These are phyloP conservation scores for Teleogryllus occipitalis DNA, from an alignment of 1,140 invertebrate species.

Conservation along the genomic window DNA sequence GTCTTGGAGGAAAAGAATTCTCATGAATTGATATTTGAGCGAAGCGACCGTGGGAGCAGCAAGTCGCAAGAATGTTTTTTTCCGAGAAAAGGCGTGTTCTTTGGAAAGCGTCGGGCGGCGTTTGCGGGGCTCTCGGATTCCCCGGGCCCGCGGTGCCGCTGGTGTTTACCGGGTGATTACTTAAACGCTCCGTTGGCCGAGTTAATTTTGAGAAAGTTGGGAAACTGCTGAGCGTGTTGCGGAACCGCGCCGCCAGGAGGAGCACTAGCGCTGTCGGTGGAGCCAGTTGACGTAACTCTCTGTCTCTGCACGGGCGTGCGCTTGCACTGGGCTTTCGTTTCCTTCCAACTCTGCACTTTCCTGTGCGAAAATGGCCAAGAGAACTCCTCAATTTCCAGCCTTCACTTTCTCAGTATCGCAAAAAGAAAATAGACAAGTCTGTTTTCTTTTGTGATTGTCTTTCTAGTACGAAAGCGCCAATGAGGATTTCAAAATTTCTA, in stretches of 20 bases:
- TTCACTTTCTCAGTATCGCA: too few relatives aligned
- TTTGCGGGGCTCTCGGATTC: too few relatives aligned
- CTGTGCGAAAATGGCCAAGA: not conserved
- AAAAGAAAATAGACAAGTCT: too few relatives aligned
- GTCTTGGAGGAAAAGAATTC: not conserved
- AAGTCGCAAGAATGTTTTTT: not conserved
- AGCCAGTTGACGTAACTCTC: not conserved
- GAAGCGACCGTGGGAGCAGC: not conserved
- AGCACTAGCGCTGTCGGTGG: not conserved
- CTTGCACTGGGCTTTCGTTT: not conserved
- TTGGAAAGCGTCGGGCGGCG: too few relatives aligned
- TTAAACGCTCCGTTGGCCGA: not conserved
- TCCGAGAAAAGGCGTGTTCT: not conserved
- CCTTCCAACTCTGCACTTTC: not conserved
- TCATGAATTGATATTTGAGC: not conserved
- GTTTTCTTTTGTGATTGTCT: too few relatives aligned
- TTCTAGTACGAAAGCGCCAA: too few relatives aligned
- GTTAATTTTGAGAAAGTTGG: not conserved
- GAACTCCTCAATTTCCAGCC: too few relatives aligned
- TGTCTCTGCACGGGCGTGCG: too few relatives aligned
- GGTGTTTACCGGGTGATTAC: not conserved
- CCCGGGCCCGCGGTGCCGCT: too few relatives aligned
- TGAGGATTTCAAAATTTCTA: too few relatives aligned
- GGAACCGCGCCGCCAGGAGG: not conserved
- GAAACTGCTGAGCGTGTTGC: not conserved